Conservation (phyloP, 2,113 vertebrate genomes). For the Tachysurus fulvidraco region DNA sequence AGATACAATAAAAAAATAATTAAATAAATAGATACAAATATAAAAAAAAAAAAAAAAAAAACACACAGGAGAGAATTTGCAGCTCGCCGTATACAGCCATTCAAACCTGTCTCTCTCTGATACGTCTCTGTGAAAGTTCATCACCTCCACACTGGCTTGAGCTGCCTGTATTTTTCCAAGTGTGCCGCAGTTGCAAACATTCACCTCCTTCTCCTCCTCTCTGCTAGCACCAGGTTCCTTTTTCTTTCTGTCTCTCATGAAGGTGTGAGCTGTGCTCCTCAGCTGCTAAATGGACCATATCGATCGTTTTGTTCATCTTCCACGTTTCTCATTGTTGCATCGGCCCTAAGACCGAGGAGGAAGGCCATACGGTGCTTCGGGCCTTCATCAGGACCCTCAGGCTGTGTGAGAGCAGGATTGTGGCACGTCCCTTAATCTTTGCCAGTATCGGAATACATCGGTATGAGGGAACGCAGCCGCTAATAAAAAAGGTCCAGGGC, state of each 20-base stretch:
- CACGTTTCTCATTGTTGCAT: neutral
- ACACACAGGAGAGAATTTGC: neutral
- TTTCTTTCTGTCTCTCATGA: conserved; percentile 15
- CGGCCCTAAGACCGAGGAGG: neutral
- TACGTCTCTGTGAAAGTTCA: neutral
- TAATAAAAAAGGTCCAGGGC: neutral
- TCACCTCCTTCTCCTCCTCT: conserved; percentile 25
- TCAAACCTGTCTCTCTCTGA: neutral
- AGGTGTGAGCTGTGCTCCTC: conserved; percentile 23
- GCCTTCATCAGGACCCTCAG: conserved; percentile 50
- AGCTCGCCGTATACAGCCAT: neutral
- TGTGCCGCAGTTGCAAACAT: conserved; percentile 10
- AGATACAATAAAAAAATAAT: conserved; percentile 10
- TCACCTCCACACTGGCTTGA: conserved; percentile 9
- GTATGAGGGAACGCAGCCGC: neutral
- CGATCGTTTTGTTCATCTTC: conserved; percentile 35
- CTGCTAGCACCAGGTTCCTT: conserved; percentile 1
- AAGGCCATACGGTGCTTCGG: neutral
- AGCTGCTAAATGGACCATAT: conserved; percentile 38
- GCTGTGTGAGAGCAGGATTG: conserved; percentile 52
- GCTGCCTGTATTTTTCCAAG: neutral
- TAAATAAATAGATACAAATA: neutral
- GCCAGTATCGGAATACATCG: neutral
- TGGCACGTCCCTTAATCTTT: conserved; percentile 6
- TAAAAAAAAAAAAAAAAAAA: too few relatives aligned